Evolutionary conservation across 2,797 vertebrate genomes (phyloP).

Genomic region (Alcedo atthis): DNA sequence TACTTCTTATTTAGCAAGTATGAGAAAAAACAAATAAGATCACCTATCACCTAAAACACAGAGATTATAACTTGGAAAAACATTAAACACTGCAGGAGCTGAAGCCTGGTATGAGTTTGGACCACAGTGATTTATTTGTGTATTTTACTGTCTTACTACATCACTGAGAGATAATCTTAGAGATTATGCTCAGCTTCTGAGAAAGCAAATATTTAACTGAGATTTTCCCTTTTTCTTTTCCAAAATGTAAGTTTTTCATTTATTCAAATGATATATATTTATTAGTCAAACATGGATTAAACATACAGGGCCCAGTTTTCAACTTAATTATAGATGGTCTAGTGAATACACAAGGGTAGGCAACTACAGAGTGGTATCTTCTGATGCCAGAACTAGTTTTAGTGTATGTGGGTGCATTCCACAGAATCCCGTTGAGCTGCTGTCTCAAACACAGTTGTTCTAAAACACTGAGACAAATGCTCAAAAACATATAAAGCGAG

Average conservation of each 20-base stretch:
- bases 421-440: neutral
- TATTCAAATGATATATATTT: neutral
- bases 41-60: neutral
- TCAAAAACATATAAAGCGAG: neutral
- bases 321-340: neutral
- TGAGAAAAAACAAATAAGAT: neutral
- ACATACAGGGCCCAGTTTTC: neutral
- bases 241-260: neutral
- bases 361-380: neutral
- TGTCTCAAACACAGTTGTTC: neutral
- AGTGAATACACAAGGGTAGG: neutral
- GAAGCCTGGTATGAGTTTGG: neutral
- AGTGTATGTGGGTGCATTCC: neutral
- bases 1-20: neutral
- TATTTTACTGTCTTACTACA: neutral
- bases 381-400: neutral
- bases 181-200: neutral
- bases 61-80: neutral
- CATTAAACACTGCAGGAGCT: neutral
- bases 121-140: neutral
- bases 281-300: neutral
- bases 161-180: neutral
- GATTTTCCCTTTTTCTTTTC: neutral
- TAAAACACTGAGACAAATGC: neutral
- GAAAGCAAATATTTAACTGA: neutral